Base-by-base conservation (phyloP, 2,797 vertebrate genomes). In the Triplophysa bombifrons region DNA sequence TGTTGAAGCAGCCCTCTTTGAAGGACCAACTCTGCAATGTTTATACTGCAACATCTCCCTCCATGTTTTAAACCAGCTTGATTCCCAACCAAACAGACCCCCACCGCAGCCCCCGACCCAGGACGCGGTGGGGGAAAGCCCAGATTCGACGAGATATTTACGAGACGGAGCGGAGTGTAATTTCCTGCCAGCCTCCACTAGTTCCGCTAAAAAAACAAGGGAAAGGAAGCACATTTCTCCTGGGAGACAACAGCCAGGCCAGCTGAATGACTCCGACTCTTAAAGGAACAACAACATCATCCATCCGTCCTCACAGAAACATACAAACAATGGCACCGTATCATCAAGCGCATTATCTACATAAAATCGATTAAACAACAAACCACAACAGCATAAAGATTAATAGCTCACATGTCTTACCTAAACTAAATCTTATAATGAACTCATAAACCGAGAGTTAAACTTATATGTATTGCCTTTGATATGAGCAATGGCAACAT, bases 81-180 rank as follows among this genome's bases (percentile, higher is more conserved):
- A 73, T 81, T 73, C 80, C 80, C 69, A 79, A 74, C 78, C 60
- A 30, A 60, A 22, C 56, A 51, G 50, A 80, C 75, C 81, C 85
- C 80, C 73, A 74, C 85, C 68, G 72, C 76, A 72, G 80, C 80
- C 82, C 82, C 81, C 77, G 82, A 82, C 82, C 86, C 80, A 80
- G 85, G 82, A 87, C 84, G 63, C 76, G 86, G 86, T 87, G 80
- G 87, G 85, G 82, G 89, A 81, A 90, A 89, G 87, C 88, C 90
- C 90, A 92, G 92, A 93, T 93, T 93, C 89, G 88, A 90, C 88
- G 90, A 92, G 91, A 90, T 92, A 93, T 94, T 94, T 94, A 94
- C 87, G 87, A 94, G 92, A 92, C 88, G 84, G 90, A 94, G 92
- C 91, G 90, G 93, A 88, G 90, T 91, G 93, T 90, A 88, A 95